Evolutionary conservation across 2,888 invertebrate genomes (phyloP).

Genomic region (Emesis russula): DNA sequence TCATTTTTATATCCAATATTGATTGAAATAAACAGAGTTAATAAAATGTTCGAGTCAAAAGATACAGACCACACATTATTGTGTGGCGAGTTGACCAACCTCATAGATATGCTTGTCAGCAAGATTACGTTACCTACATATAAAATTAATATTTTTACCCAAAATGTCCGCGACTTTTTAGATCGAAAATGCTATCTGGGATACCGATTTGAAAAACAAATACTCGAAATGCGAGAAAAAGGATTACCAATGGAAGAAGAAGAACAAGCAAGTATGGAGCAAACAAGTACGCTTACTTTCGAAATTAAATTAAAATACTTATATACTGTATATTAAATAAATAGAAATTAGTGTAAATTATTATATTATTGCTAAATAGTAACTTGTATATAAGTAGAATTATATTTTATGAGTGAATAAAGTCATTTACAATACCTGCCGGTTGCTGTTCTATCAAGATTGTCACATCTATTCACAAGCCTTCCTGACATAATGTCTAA

Average conservation of each 20-base stretch:
- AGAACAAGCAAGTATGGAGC: no score
- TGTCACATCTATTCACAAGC: no score
- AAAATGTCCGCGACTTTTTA: background rate
- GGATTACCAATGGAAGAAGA: background rate
- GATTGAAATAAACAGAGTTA: constrained; percentile 64
- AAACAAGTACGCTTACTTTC: no score
- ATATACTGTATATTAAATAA: no score
- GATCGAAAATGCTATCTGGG: background rate
- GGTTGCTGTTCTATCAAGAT: no score
- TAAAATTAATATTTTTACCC: constrained; percentile 59
- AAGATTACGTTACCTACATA: constrained; percentile 54
- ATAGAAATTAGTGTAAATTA: no score
- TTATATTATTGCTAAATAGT: no score
- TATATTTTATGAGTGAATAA: no score
- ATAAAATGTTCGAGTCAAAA: constrained; percentile 69
- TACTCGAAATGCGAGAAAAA: background rate
- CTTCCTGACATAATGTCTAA: no score
- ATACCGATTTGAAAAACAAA: background rate
- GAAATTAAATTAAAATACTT: no score
- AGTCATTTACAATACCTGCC: no score
- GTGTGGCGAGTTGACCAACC: constrained; percentile 54
- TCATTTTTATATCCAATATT: constrained; percentile 68
- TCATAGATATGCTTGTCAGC: constrained; percentile 59
- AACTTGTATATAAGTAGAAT: no score
- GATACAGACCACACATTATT: constrained; percentile 57